These are phyloP conservation scores for Bettongia penicillata DNA, from an alignment of 2,113 vertebrate genomes.

Conservation along the genomic window DNA sequence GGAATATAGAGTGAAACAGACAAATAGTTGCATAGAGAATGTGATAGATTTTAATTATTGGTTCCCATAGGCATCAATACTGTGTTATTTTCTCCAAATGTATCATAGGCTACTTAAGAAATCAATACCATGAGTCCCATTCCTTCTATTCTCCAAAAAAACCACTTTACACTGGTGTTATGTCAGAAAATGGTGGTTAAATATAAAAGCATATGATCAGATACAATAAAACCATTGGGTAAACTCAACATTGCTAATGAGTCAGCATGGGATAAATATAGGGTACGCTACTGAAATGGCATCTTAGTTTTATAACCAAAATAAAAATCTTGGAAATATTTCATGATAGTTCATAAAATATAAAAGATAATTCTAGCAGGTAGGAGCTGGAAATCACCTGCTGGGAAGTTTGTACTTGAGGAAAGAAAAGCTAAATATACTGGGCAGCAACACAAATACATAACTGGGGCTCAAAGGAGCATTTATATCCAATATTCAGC, in stretches of 20 bases:
- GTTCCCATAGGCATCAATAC: neutral
- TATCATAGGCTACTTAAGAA: neutral
- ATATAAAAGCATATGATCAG: neutral
- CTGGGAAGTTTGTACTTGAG: neutral
- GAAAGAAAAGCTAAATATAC: slow-evolving; percentile 21
- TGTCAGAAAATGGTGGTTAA: neutral
- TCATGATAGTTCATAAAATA: neutral
- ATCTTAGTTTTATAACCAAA: neutral
- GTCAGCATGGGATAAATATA: neutral
- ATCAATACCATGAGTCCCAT: neutral
- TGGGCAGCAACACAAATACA: slow-evolving; percentile 14
- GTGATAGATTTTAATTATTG: neutral
- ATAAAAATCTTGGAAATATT: neutral
- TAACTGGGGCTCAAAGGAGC: neutral
- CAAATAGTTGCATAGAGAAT: slow-evolving; percentile 32
- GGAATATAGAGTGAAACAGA: neutral
- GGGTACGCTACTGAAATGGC: neutral
- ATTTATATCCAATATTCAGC: neutral
- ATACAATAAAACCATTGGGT: neutral
- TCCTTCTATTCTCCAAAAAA: neutral
- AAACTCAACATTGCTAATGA: neutral
- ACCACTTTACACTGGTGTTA: neutral
- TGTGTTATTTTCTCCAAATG: neutral
- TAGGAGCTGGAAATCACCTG: neutral
- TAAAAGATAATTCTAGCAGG: slow-evolving; percentile 27